Conservation (phyloP, 2,888 invertebrate species). For the Icerya purchasi region DNA sequence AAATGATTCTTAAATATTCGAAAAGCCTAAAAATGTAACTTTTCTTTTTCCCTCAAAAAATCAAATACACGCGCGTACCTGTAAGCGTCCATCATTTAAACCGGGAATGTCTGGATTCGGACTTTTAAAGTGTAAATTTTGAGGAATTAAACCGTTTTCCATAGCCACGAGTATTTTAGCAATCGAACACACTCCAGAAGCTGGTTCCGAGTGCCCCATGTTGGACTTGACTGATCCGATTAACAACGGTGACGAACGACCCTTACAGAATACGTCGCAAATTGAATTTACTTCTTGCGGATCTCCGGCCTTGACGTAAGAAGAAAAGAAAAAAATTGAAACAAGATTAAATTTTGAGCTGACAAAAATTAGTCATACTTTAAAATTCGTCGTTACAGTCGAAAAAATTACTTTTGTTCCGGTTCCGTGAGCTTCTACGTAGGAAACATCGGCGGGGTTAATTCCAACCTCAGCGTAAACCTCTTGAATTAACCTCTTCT, state of each 20-base stretch:
- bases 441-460: constrained; percentile 59
- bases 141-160: constrained; percentile 73
- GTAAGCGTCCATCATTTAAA: constrained; percentile 68
- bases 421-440: constrained; percentile 95
- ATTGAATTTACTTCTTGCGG: constrained; percentile 94
- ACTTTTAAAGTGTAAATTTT: constrained; percentile 65
- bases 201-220: constrained; percentile 95
- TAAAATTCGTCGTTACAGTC: not conserved
- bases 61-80: constrained; percentile 27
- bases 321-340: not conserved
- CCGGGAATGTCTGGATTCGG: constrained; percentile 85
- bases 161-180: constrained; percentile 83
- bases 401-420: constrained; percentile 56
- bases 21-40: too few relatives aligned
- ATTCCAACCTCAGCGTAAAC: constrained; percentile 66
- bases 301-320: constrained; percentile 50
- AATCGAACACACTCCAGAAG: constrained; percentile 71
- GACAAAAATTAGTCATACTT: not conserved
- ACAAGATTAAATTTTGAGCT: not conserved
- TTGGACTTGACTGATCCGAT: constrained; percentile 95
- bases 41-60: too few relatives aligned
- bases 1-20: too few relatives aligned
- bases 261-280: constrained; percentile 57
- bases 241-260: constrained; percentile 52
- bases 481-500: constrained; percentile 58